Base-by-base conservation (phyloP, 2,888 invertebrate species). In the Caenorhabditis macrosperma region DNA sequence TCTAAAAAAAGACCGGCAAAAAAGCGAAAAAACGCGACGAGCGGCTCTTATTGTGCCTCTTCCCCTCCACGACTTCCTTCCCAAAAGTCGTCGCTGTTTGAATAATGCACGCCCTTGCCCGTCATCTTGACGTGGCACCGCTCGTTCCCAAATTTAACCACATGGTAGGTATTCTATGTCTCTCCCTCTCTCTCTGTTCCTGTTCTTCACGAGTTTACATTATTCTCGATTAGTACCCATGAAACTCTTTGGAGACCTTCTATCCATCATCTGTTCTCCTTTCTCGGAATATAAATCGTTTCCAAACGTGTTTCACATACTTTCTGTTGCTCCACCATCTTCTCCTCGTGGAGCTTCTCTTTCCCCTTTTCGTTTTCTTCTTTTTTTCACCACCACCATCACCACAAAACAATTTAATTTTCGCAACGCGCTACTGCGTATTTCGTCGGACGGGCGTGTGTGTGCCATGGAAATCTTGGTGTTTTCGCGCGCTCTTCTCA, bases 321-420 rank as follows among this genome's bases (percentile, higher is more conserved):
- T 50, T 50, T 50, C 28, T 12, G 30, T 30, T 54, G 48, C 17
- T 54, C 30, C 30, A 54, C 30, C 17, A 54, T 55, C 55, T 24
- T 57, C 66, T 24, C 35, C 15, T 15, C 6, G 15, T 9, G 9
- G 6, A 17, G 44, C 44, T 44, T n/a, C 44, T 44, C n/a, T 44
- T 46, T 57, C 24, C 44, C 60, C 38, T n/a, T 57, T 9, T 20
- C 33, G n/a, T 44, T 38, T 59, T 55, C n/a, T 22, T 15, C 35
- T 35, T 59, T 71, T 54, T 54, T 59, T 61, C 22, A 30, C 52
- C 44, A 44, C 20, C 44, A 44, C 17, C 44, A 44, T 15, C 38
- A 9, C 6, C 54, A 72, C 71, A 63, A 72, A 72, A 72, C 71
- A 72, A 72, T 72, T 63, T 72, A 63, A 72, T 72, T 72, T 72